Percentiles rank a stretch among this genome's conserved stretches.
Evolutionary conservation across 2,888 invertebrate genomes (phyloP).

Genomic region (Euclidia mi): DNA sequence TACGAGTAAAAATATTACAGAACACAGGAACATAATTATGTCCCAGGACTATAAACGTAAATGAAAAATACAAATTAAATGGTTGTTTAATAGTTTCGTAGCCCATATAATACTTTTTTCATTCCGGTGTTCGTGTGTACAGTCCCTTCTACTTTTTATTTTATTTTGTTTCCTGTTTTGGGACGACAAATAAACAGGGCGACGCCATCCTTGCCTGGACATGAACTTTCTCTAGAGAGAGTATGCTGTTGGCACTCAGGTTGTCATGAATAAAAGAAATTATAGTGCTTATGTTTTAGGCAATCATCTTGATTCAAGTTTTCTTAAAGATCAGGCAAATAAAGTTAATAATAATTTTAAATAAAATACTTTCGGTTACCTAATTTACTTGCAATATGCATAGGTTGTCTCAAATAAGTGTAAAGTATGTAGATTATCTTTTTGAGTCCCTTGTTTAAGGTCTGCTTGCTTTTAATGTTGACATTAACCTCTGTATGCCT

Average conservation of each 20-base stretch:
- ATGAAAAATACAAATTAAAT: slow-evolving; percentile 13
- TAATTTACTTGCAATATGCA: no score
- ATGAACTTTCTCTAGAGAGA: slow-evolving; percentile 6
- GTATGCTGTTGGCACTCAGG: background rate
- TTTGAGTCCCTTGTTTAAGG: no score
- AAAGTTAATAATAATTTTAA: no score
- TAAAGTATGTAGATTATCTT: no score
- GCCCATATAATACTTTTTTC: slow-evolving; percentile 15
- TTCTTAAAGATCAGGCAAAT: no score
- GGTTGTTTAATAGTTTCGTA: slow-evolving; percentile 17
- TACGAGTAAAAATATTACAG: background rate
- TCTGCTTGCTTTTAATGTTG: no score
- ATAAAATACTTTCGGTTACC: no score
- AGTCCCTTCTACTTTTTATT: slow-evolving; percentile 10
- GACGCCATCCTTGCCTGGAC: slow-evolving; percentile 7
- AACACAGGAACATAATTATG: slow-evolving; percentile 3
- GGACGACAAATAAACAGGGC: slow-evolving; percentile 17
- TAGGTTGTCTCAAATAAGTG: no score
- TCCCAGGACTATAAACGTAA: slow-evolving; percentile 5
- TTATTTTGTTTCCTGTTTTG: slow-evolving; percentile 16
- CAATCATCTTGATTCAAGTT: no score
- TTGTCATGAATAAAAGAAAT: background rate
- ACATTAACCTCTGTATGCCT: no score
- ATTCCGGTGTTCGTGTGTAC: slow-evolving; percentile 7
- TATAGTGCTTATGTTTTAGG: no score